These are phyloP conservation scores for Emydoidea blandingii DNA, from an alignment of 2,797 vertebrate species.

Conservation along the genomic window DNA sequence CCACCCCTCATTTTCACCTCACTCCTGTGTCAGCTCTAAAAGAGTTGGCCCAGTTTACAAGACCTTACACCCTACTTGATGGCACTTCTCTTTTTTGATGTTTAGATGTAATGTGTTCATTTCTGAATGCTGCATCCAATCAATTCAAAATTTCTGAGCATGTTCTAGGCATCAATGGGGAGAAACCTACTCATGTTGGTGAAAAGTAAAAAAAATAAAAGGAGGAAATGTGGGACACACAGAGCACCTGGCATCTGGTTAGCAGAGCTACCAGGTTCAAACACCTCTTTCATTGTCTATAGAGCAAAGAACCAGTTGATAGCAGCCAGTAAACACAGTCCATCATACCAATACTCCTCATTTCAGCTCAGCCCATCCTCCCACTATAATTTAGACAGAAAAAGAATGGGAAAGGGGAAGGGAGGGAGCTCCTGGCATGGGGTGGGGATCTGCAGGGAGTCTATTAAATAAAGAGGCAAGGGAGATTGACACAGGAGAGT, in stretches of 20 bases:
- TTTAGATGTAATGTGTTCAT: accelerated
- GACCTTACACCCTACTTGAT: neutral
- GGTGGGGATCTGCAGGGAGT: neutral
- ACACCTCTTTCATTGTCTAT: neutral
- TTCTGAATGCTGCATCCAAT: neutral
- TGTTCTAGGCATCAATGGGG: neutral
- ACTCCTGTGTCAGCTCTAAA: neutral
- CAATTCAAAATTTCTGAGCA: neutral
- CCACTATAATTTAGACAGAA: neutral
- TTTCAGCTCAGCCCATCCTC: slow-evolving; percentile 16
- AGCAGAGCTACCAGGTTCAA: slow-evolving; percentile 21
- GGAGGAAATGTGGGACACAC: neutral
- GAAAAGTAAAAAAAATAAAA: neutral
- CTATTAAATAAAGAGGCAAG: neutral
- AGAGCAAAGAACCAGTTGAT: slow-evolving; percentile 12
- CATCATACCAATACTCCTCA: slow-evolving; percentile 7
- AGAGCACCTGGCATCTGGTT: neutral
- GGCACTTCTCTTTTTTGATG: neutral
- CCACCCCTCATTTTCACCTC: neutral
- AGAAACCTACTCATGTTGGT: neutral
- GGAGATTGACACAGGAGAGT: neutral
- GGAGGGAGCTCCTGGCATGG: neutral
- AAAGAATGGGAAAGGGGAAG: neutral
- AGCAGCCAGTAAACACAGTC: neutral
- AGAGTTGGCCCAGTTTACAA: neutral